Evolutionary conservation across 30 jellyfish, hydroid and myxozoan genomes (phyloP), one percentile per base, ranked within the genome.

Genomic region (Hydractinia symbiolongicarpus): DNA sequence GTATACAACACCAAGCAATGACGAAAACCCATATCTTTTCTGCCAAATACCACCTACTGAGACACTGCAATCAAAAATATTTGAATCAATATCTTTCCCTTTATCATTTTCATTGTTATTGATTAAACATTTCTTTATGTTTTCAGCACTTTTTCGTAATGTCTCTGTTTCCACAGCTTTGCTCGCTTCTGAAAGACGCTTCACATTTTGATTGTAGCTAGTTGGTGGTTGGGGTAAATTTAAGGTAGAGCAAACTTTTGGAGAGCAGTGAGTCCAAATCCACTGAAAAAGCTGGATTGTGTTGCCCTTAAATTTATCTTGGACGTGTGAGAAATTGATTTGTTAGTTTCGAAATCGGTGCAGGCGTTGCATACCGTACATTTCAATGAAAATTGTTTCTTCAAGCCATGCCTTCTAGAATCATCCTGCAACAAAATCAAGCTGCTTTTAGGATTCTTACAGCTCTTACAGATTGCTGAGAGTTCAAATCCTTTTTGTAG

Each of bases 11-110:
- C 90, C 90, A 72, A 58, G 84, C 67, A 82, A 72, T 49, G 90
- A 82, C 21, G 78, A 53, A 57, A 58, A 61, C 40, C 86, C 90
- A 58, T 58, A 58, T 55, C 90, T 83, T 60, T 81, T 81, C 70
- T 68, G 89, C 89, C 89, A 81, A 19, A 84, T 52, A 20, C 89
- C 89, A 82, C 69, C 90, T 7, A 82, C 90, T 11, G 69, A 58
- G 17, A 58, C 69, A 58, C 69, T 58, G 69, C 69, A 58, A 58
- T 58, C 69, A 58, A 58, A 58, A 11, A 58, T 16, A 58, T 58
- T 3, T 58, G 69, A 11, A 11, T 58, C 69, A 58, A 16, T 58
- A 16, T 58, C 69, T 16, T 58, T 58, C 19, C 17, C 69, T 58
- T 13, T 11, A 16, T 58, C 15, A 16, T 58, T 16, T 58, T 13